phyloP scores from a whole-genome alignment of 1,140 invertebrate genomes.

The Agrypnia vestita region DNA sequence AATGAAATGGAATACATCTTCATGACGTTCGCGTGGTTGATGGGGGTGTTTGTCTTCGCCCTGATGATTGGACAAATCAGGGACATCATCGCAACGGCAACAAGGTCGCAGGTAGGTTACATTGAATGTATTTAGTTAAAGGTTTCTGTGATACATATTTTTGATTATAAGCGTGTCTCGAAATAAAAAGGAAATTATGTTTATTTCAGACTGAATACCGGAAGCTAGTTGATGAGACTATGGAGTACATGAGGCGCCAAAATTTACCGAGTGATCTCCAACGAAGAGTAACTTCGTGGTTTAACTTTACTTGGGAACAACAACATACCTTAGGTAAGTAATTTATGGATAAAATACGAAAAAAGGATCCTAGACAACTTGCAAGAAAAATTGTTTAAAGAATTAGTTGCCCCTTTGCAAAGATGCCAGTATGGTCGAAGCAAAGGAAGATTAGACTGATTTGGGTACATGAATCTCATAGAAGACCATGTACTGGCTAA shows the following conservation, averaged over 20 bases:
- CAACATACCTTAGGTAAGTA: constrained; percentile 88
- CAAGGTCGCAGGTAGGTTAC: constrained; percentile 75
- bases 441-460: too few relatives aligned
- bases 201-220: constrained; percentile 83
- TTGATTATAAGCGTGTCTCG: too few relatives aligned
- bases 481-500: too few relatives aligned
- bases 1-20: constrained; percentile 91
- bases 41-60: constrained; percentile 96
- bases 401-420: too few relatives aligned
- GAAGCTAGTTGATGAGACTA: constrained; percentile 84
- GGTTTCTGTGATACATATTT: too few relatives aligned
- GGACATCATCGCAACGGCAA: constrained; percentile 94
- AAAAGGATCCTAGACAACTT: too few relatives aligned
- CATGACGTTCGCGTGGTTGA: constrained; percentile 95
- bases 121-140: too few relatives aligned
- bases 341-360: too few relatives aligned
- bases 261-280: constrained; percentile 86
- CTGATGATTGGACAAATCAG: constrained; percentile 94
- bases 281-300: constrained; percentile 89
- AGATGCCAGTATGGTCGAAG: too few relatives aligned
- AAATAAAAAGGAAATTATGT: too few relatives aligned
- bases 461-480: too few relatives aligned
- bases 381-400: too few relatives aligned
- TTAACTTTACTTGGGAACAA: constrained; percentile 93
- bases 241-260: constrained; percentile 86